Evolutionary conservation across 2,888 invertebrate genomes (phyloP).

Genomic region (Protodeltote pygarga): DNA sequence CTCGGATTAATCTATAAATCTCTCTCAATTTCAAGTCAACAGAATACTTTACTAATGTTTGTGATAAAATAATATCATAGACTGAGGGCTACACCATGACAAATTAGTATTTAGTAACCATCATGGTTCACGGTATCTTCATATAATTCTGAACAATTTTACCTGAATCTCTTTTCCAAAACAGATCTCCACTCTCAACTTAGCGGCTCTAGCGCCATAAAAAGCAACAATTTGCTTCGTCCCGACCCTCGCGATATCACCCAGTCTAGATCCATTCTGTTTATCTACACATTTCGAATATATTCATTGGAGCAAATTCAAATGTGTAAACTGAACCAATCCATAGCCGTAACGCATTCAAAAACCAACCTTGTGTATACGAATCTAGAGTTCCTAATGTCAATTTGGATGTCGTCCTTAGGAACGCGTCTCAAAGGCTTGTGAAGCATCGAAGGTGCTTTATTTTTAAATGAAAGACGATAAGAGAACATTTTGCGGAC

Average conservation of each 20-base stretch:
- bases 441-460: slow-evolving; percentile 49
- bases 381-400: slow-evolving; percentile 24
- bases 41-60: no score
- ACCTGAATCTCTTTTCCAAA: slow-evolving; percentile 15
- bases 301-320: slow-evolving; percentile 55
- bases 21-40: no score
- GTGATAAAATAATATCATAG: no score
- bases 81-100: no score
- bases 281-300: slow-evolving; percentile 53
- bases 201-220: slow-evolving; percentile 22
- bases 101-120: no score
- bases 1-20: not conserved
- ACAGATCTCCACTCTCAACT: not conserved
- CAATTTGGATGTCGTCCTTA: slow-evolving; percentile 16
- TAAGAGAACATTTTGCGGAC: slow-evolving; percentile 50
- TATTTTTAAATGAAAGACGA: slow-evolving; percentile 55
- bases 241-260: slow-evolving; percentile 44
- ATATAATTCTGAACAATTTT: no score
- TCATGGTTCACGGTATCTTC: no score
- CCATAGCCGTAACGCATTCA: not conserved
- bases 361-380: slow-evolving; percentile 19
- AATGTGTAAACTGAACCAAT: slow-evolving; percentile 47
- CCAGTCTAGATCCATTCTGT: slow-evolving; percentile 46
- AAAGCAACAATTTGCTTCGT: slow-evolving; percentile 36
- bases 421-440: slow-evolving; percentile 42